Evolutionary conservation across 2,113 vertebrate species (phyloP), one percentile per base, ranked within the genome.

Genomic region (Trogon surrucura): DNA sequence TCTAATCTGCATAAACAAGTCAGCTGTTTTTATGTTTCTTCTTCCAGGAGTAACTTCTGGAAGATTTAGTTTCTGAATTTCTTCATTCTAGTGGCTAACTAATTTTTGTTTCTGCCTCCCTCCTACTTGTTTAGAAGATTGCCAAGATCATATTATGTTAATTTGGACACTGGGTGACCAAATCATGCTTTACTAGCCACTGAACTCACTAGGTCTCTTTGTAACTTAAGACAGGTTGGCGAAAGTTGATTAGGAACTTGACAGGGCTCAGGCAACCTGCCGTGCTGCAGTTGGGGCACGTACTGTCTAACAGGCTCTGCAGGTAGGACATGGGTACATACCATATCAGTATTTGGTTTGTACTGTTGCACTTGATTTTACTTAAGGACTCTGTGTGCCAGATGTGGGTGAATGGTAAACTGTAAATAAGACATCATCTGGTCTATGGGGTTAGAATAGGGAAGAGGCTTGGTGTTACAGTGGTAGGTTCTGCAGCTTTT

Each of bases 241-340:
- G 70, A 0, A 89, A 91, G 66, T 75, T 72, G 70, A 21, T 91
- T 25, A 79, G 78, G 70, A 78, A 74, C 58, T 85, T 93, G 89
- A 78, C 88, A 93, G 54, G 48, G 45, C 45, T 83, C 45, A 45
- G 54, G 45, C 73, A 72, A 47, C 61, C 79, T 90, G 74, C 79
- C 4, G 4, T 77, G 67, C 70, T 89, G 66, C 81, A 69, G 0
- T 53, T 70, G 26, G 41, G 17, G 11, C 50, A 32, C 4, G 71
- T 66, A 32, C 86, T 90, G 92, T 88, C 80, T 83, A 78, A 83
- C 92, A 97, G 92, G 88, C 92, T 95, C 71, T 94, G 82, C 94
- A 88, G 82, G 90, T 83, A 90, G 58, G 45, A 65, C n/a, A 5
- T 14, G 21, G 45, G 16, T 75, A 22, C 17, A 58, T 36, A 73